Evolutionary conservation across 1,140 invertebrate species (phyloP), one percentile per base, ranked within the genome.

Genomic region (Agrypnia vestita): DNA sequence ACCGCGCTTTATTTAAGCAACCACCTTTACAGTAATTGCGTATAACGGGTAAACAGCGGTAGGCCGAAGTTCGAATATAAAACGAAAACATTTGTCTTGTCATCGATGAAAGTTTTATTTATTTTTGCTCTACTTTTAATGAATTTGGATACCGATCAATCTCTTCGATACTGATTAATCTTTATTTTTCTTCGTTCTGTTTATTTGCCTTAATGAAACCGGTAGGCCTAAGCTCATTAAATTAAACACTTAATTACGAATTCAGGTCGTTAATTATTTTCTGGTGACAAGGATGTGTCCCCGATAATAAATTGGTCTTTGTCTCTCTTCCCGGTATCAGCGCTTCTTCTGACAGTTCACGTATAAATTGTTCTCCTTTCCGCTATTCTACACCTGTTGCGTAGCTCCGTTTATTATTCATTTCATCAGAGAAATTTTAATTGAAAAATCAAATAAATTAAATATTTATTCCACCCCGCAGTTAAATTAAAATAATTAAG

Each of bases 1-100:
- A 59, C 77, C 55, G 25, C 62, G 53, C 67, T 80, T 80, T 76
- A 82, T 82, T 79, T 67, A 61, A 19, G 25, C 64, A 47, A 15
- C 47, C 75, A 62, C 43, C 69, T 53, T 73, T 49, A 35, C 55
- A 25, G 55, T 61, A 74, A 75, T 75, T 64, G 71, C 64, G 49
- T 62, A 80, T 69, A 59, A 43, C 67, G 51, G 21, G 67, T 61
- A 55, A 62, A 73, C n/a, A 44, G 21, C 17, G 19, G 44, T 47
- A 49, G 35, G 46, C 12, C 13, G 61, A 15, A 47, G 9, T 67
- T 64, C 55, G 19, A 8, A 64, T n/a, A 19, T n/a, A n/a, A 64
- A 64, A 64, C 61, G 61, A 21, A 21, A 59, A 21, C 55, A 59
- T 59, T 12, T 21, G 55, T 59, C 55, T 59, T 19, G 13, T 3